Evolutionary conservation across 2,888 invertebrate genomes (phyloP), one percentile per base, ranked within the genome.

Genomic region (Ecliptopera silaceata): DNA sequence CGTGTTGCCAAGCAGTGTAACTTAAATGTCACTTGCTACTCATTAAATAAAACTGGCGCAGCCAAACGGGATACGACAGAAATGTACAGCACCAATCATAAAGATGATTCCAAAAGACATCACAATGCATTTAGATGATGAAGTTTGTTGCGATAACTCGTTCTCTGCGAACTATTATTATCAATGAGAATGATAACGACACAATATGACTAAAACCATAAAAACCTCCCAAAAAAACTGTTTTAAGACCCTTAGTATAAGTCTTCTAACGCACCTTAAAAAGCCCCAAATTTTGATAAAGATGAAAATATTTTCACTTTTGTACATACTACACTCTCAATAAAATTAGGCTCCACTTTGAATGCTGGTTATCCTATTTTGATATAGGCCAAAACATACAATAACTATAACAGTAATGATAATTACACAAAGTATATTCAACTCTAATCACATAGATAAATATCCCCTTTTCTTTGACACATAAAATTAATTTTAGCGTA

Each of bases 131-230:
- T 34, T 20, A 45, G 42, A 47, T 56, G 53, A 56, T 55, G 55
- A 56, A 15, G n/a, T 31, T 13, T 32, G 26, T 20, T 20, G 20
- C 15, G 18, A 31, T 17, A 45, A 45, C 45, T 34, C 34, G 20
- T 22, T 36, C 34, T 11, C 34, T 22, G 34, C 34, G 8, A 34
- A 20, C 45, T 34, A 12, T 45, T 18, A 41, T 18, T 42, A 42
- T 34, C 32, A 4, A 48, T 47, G 29, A 12, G 4, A 12, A 48
- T 48, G 48, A 39, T 17, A 5, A 57, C 59, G 52, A 52, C 61
- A 64, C 61, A 64, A 46, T 59, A 17, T 36, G 43, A 50, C 42
- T n/a, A 47, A 47, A 47, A 52, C 57, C 55, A 20, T 41, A 68
- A 61, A 43, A 38, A 43, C 34, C n/a, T 18, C 12, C 22, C 18